Percentiles rank a stretch among this genome's conserved stretches.
phyloP scores from a whole-genome alignment of 2,888 invertebrate species.

The Ryuthela nishihirai region DNA sequence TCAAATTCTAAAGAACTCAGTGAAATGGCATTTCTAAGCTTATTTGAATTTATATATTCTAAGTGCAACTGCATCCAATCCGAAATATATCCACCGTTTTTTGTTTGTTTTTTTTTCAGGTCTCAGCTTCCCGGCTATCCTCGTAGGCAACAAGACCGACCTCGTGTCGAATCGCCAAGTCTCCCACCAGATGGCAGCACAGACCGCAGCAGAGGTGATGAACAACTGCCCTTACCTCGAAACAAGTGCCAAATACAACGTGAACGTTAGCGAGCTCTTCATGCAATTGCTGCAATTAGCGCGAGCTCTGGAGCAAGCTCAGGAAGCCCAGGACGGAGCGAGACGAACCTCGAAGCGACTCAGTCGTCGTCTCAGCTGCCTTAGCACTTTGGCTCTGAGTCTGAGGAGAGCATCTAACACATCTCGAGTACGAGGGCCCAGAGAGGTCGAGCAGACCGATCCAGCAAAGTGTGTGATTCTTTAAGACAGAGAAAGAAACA shows the following conservation, averaged over 20 bases:
- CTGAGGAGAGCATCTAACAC: conserved; percentile 10
- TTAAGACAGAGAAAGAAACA: too few relatives aligned
- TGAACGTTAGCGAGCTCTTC: conserved; percentile 42
- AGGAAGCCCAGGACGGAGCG: conserved; percentile 22
- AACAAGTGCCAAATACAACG: conserved; percentile 43
- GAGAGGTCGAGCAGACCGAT: too few relatives aligned
- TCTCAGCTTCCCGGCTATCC: conserved; percentile 37
- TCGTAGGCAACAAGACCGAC: conserved; percentile 44
- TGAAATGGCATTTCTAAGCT: too few relatives aligned
- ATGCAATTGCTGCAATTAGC: conserved; percentile 39
- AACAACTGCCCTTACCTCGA: conserved; percentile 41
- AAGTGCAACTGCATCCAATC: too few relatives aligned
- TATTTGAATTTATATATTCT: too few relatives aligned
- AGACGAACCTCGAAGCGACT: conserved; percentile 18
- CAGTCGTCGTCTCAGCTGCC: conserved; percentile 26
- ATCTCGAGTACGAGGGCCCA: too few relatives aligned
- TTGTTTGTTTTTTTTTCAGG: conserved; percentile 2
- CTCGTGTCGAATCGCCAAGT: conserved; percentile 39
- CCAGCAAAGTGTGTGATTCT: too few relatives aligned
- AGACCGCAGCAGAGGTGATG: conserved; percentile 28
- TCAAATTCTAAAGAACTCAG: too few relatives aligned
- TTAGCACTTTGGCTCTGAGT: conserved; percentile 21
- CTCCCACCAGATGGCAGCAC: conserved; percentile 23
- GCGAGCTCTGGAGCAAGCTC: conserved; percentile 53
- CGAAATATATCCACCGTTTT: too few relatives aligned